Evolutionary conservation across 2,113 vertebrate species (phyloP), one percentile per base, ranked within the genome.

Genomic region (Dromaius novaehollandiae): DNA sequence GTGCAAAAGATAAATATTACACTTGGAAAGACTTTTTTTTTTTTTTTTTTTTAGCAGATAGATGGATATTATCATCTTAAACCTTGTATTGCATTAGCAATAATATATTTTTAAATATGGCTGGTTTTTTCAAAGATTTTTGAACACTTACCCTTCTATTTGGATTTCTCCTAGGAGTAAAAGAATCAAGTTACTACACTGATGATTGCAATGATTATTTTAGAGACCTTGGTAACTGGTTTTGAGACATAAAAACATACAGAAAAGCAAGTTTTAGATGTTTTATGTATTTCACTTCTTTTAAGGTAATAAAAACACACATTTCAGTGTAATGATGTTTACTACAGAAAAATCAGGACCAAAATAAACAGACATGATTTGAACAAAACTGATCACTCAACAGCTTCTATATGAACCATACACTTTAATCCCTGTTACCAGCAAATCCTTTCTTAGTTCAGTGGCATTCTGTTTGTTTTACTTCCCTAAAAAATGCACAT

Each of bases 401-500:
- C 95, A 79, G 74, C 90, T 81, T 93, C 94, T 96, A 32, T 53
- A 71, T 19, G 26, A 77, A 48, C 91, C 69, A 65, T 40, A 32
- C 58, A 25, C 94, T 90, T 94, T 96, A 96, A 97, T 97, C 96
- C 96, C 71, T 65, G 51, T 96, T 96, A 93, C 86, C 63, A 84
- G 88, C 82, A 95, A 78, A 21, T 77, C 80, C 84, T 56, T 88
- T 77, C 58, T 86, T 95, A 92, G 86, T 95, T 94, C 80, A 74
- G 36, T 65, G 89, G 50, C 68, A 25, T 82, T 51, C 68, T 97
- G 86, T 97, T 98, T 98, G 95, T 32, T 98, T 97, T 97, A 61
- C 90, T 94, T 93, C 81, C 93, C 81, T 87, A 85, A 95, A 93
- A 97, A 97, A 96, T 60, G 80, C 76, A 11, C 7, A 6, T 15